Evolutionary conservation across 1,140 invertebrate species (phyloP).

Genomic region (Pseudomyrmex flavicornis): DNA sequence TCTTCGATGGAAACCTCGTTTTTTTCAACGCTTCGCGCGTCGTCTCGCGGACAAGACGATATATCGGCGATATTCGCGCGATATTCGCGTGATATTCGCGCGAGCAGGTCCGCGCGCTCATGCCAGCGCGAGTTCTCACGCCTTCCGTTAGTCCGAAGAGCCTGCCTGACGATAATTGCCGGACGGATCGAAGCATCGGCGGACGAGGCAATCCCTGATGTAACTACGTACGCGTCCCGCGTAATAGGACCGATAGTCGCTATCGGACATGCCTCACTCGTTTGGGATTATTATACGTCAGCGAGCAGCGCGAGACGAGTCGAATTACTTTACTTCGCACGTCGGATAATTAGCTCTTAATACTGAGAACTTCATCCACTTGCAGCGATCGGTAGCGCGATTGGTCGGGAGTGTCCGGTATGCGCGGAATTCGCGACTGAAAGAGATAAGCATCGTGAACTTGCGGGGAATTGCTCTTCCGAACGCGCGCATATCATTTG

Average conservation of each 20-base stretch:
- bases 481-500: slow-evolving; percentile 37
- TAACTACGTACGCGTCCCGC: slow-evolving; percentile 62
- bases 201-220: slow-evolving; percentile 51
- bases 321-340: slow-evolving; percentile 67
- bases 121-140: slow-evolving; percentile 57
- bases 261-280: slow-evolving; percentile 64
- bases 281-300: slow-evolving; percentile 69
- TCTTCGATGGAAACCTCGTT: slow-evolving; percentile 28
- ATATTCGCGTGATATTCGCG: slow-evolving; percentile 29
- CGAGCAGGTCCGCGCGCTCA: neutral
- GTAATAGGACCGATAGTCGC: slow-evolving; percentile 65
- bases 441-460: slow-evolving; percentile 40
- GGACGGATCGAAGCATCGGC: slow-evolving; percentile 53
- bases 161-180: slow-evolving; percentile 55
- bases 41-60: neutral
- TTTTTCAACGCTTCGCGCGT: neutral
- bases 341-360: slow-evolving; percentile 68
- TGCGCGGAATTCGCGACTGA: slow-evolving; percentile 31
- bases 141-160: neutral
- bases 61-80: slow-evolving; percentile 39
- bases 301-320: slow-evolving; percentile 32
- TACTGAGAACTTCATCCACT: slow-evolving; percentile 51
- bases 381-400: neutral
- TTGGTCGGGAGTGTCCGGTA: slow-evolving; percentile 15
- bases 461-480: slow-evolving; percentile 1